Base-by-base conservation (phyloP, 2,888 invertebrate species). In the Ischnura elegans region DNA sequence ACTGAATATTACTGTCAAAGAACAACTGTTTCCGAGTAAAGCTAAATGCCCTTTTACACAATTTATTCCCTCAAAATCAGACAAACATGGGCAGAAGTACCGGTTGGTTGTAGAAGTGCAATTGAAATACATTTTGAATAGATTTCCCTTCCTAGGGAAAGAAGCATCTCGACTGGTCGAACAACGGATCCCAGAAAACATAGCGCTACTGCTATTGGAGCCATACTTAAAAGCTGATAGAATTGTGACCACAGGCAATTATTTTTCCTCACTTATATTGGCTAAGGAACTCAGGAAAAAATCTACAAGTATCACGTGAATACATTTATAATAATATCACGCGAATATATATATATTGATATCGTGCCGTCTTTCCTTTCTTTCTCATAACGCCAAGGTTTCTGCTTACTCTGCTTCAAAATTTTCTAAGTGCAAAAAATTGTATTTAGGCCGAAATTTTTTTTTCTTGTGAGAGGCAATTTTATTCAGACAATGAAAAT, bases 11-110 rank as follows among this genome's bases (percentile, higher is more conserved):
- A 76, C n/a, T 76, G 76, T 76, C 1, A 10, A 76, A 2, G 76
- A 76, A 36, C 76, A 76, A 76, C 21, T 8, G 21, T 13, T 76
- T n/a, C n/a, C n/a, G n/a, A n/a, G n/a, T n/a, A n/a, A n/a, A n/a
- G n/a, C n/a, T n/a, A n/a, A n/a, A n/a, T n/a, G n/a, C n/a, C n/a
- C n/a, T n/a, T n/a, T n/a, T n/a, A n/a, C n/a, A n/a, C n/a, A n/a
- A n/a, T n/a, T n/a, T n/a, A n/a, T n/a, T n/a, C n/a, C n/a, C n/a
- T n/a, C n/a, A n/a, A n/a, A n/a, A n/a, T n/a, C n/a, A 29, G 5
- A 76, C 16, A 76, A 76, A 76, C n/a, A 76, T 76, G 76, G 76
- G n/a, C 1, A 76, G 76, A 76, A 76, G 19, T 76, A 76, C 76
- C n/a, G 76, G 76, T 76, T 76, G n/a, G 76, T 29, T 25, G 76